Conservation (phyloP, 2,113 vertebrate genomes). For the Hippopotamus amphibius region DNA sequence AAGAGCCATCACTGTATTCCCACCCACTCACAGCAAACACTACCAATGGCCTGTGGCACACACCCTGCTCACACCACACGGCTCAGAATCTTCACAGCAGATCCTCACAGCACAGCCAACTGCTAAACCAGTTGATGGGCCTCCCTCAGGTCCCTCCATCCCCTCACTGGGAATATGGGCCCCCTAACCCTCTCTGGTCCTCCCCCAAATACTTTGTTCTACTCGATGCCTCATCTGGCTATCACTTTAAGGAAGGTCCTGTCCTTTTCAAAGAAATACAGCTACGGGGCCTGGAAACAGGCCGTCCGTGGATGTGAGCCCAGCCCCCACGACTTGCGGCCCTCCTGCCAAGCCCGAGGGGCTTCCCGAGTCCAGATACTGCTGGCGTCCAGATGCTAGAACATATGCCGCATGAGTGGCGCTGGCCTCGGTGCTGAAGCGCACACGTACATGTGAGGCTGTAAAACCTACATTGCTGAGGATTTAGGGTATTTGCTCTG, state of each 20-base stretch:
- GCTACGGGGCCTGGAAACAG: background rate
- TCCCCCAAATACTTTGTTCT: background rate
- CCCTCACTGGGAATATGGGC: background rate
- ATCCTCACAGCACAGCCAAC: background rate
- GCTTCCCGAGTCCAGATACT: background rate
- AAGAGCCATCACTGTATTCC: background rate
- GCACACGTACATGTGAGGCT: conserved; percentile 85
- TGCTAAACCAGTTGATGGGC: background rate
- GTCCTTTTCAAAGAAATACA: conserved; percentile 30
- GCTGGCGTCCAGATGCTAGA: conserved; percentile 88
- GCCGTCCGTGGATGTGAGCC: background rate
- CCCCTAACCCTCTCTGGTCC: background rate
- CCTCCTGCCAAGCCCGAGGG: conserved; percentile 48
- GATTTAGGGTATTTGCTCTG: conserved; percentile 90
- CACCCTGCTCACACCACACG: background rate
- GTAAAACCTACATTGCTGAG: conserved; percentile 92
- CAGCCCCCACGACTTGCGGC: background rate
- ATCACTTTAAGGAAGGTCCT: conserved; percentile 36
- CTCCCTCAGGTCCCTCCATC: background rate
- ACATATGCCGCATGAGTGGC: conserved; percentile 88
- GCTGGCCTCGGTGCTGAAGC: conserved; percentile 89
- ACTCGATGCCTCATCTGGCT: background rate
- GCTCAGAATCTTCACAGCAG: background rate
- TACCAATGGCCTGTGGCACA: background rate
- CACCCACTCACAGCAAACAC: background rate